These are phyloP conservation scores for Spilogale gracilis DNA, from an alignment of 2,113 vertebrate species.

Conservation along the genomic window DNA sequence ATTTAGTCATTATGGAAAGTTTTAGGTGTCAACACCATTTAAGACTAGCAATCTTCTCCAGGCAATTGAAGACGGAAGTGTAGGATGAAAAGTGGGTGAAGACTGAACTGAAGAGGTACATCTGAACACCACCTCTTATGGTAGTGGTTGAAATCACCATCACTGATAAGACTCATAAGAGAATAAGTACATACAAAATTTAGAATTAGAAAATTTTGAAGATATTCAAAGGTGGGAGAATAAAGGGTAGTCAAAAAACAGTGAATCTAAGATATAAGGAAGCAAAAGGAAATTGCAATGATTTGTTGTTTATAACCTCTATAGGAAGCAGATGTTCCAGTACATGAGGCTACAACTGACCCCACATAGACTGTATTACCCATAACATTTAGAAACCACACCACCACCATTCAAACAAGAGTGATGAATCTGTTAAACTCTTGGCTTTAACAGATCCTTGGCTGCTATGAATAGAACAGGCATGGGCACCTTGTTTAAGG, in stretches of 20 bases:
- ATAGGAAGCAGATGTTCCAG: background rate
- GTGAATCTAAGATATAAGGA: background rate
- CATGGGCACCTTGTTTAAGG: background rate
- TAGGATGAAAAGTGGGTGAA: background rate
- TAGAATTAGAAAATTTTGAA: background rate
- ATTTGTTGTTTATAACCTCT: background rate
- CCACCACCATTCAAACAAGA: background rate
- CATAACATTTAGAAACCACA: background rate
- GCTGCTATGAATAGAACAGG: background rate
- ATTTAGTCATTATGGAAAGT: background rate
- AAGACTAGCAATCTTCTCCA: background rate
- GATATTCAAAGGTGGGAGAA: background rate
- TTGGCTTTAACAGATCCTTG: background rate
- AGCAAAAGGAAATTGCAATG: background rate
- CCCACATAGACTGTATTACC: background rate
- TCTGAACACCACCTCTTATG: background rate
- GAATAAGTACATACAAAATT: background rate
- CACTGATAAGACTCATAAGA: background rate
- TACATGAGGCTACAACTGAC: background rate
- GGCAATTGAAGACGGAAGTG: background rate
- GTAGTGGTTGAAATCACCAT: background rate
- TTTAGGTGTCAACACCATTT: background rate
- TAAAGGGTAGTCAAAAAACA: background rate
- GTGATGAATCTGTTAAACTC: background rate
- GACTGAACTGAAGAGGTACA: background rate